Evolutionary conservation across 2,113 vertebrate species (phyloP).

Genomic region (Proteles cristata): DNA sequence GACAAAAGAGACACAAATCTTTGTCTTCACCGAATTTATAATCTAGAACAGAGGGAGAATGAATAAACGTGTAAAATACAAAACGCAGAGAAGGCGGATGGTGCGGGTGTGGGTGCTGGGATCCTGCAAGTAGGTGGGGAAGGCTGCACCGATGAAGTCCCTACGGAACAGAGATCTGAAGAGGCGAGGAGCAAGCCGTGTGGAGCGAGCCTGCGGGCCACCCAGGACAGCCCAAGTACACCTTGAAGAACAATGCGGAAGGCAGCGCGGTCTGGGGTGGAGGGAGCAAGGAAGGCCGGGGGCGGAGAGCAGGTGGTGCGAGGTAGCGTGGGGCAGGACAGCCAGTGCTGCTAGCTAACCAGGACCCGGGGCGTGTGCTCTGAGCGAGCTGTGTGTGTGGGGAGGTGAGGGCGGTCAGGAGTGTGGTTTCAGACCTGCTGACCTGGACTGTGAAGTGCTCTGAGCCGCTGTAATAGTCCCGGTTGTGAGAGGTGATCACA

Average conservation of each 20-base stretch:
- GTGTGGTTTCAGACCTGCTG: neutral
- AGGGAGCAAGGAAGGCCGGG: neutral
- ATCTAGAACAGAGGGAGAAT: neutral
- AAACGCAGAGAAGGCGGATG: neutral
- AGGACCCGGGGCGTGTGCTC: neutral
- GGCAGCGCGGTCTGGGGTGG: neutral
- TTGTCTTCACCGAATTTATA: neutral
- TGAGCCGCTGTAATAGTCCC: neutral
- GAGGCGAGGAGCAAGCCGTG: neutral
- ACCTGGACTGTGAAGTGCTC: neutral
- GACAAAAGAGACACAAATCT: neutral
- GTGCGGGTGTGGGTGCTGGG: neutral
- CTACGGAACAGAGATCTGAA: neutral
- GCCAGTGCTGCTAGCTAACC: neutral
- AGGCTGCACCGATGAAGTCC: neutral
- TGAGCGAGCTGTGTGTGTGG: neutral
- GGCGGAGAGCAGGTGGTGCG: neutral
- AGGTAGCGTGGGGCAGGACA: rapidly evolving
- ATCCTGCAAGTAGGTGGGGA: neutral
- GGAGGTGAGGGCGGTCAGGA: neutral
- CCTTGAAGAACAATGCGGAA: neutral
- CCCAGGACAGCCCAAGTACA: rapidly evolving
- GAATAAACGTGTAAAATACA: neutral
- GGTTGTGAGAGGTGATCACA: neutral
- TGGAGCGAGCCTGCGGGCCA: no score